These are phyloP conservation scores for Balanococcus diminutus DNA, from an alignment of 2,888 invertebrate species.

Conservation along the genomic window DNA sequence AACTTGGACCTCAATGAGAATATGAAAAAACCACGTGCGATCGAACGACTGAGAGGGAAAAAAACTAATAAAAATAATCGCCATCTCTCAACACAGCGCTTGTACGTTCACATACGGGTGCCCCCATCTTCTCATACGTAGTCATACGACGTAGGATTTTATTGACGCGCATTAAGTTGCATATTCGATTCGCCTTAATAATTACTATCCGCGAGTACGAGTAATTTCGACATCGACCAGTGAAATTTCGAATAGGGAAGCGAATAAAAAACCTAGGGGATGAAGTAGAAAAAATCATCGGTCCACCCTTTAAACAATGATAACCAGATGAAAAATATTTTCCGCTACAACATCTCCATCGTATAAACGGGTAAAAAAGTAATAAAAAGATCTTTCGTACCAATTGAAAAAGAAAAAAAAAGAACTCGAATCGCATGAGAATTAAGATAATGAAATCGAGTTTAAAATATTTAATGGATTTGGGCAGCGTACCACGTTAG, in stretches of 20 bases:
- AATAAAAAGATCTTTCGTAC: conserved; percentile 9
- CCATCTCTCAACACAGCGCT: neutral
- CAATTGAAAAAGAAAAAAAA: neutral
- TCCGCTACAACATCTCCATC: neutral
- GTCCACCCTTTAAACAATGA: conserved; percentile 29
- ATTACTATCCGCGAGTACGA: neutral
- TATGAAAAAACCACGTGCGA: neutral
- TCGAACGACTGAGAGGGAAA: neutral
- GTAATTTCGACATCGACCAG: neutral
- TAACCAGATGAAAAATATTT: neutral
- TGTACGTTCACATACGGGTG: conserved; percentile 15
- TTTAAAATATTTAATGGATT: conserved; percentile 14
- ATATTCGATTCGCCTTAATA: conserved; percentile 34
- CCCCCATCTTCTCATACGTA: neutral
- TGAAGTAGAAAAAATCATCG: conserved; percentile 28
- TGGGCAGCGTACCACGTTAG: neutral
- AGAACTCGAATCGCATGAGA: conserved; percentile 7
- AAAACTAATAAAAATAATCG: neutral
- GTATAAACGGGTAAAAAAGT: conserved; percentile 2
- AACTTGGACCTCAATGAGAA: neutral
- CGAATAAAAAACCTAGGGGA: neutral
- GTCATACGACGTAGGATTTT: neutral
- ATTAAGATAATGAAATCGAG: conserved; percentile 20
- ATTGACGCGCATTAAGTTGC: conserved; percentile 12
- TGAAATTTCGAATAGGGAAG: neutral